These are phyloP conservation scores for Telenomus remus DNA, from an alignment of 1,140 invertebrate genomes.

Conservation along the genomic window DNA sequence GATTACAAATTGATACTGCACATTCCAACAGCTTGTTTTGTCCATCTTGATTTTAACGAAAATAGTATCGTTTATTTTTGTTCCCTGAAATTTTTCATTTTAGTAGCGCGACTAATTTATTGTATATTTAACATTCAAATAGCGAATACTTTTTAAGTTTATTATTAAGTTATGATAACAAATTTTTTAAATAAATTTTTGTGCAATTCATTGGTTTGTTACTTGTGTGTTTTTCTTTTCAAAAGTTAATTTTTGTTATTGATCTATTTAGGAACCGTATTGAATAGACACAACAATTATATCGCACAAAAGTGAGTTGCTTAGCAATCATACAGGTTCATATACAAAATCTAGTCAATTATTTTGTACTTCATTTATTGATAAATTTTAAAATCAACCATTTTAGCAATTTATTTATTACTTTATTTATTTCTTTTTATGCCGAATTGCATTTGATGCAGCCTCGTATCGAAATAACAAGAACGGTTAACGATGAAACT, in stretches of 20 bases:
- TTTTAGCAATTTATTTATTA: slow-evolving; percentile 14
- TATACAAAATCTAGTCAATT: slow-evolving; percentile 43
- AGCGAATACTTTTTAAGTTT: slow-evolving; percentile 52
- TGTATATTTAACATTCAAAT: slow-evolving; percentile 52
- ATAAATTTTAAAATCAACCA: too few relatives aligned
- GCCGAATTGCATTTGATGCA: slow-evolving; percentile 14
- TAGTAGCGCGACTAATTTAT: slow-evolving; percentile 46
- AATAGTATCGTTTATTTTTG: slow-evolving; percentile 7
- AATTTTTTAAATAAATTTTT: slow-evolving; percentile 56
- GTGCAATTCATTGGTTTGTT: slow-evolving; percentile 50
- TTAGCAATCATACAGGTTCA: slow-evolving; percentile 54
- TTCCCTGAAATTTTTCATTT: slow-evolving; percentile 7
- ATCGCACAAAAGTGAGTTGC: background rate
- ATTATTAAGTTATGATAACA: slow-evolving; percentile 44
- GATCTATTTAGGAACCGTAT: too few relatives aligned
- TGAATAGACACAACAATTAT: too few relatives aligned
- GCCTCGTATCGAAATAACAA: slow-evolving; percentile 20
- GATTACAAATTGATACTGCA: slow-evolving; percentile 53
- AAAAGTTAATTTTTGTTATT: background rate
- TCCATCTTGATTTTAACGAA: slow-evolving; percentile 1
- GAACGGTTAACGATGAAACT: background rate
- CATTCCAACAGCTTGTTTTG: slow-evolving; percentile 25
- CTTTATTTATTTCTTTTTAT: too few relatives aligned
- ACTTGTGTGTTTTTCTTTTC: slow-evolving; percentile 28
- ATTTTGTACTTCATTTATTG: background rate